Evolutionary conservation across 2,113 vertebrate genomes (phyloP), one percentile per base, ranked within the genome.

Genomic region (Ammospiza caudacuta): DNA sequence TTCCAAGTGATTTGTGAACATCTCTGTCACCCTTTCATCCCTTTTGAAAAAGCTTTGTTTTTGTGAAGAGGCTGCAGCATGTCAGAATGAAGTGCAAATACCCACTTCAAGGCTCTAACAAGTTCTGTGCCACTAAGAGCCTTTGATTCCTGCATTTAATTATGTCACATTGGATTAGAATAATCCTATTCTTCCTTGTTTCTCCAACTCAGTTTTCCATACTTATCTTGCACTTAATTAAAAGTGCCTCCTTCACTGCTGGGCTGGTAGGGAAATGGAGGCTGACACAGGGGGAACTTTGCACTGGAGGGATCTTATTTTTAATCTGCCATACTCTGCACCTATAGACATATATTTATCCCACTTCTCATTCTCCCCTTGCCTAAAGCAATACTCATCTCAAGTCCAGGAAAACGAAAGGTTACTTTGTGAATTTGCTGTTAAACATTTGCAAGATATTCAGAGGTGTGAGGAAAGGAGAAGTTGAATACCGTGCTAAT

Each of bases 81-180:
- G 62, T 92, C 94, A 88, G 59, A 63, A 85, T 61, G 28, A 85
- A 86, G 87, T 66, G 46, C 59, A 90, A 93, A 94, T 51, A 72
- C 23, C 29, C 44, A 43, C 90, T 96, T 92, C 84, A 89, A 81
- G 51, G 79, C 83, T 91, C 16, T 83, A 43, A 96, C 90, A 55
- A 90, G 86, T 89, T 91, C 47, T 79, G 37, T 92, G 83, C 37
- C 63, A 52, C 54, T 54, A 78, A 91, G 44, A 76, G 37, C 79
- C 75, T 97, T 90, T 97, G 90, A 97, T 84, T 97, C 94, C 80
- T 95, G 73, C 91, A 79, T 96, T 96, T 96, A 95, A 95, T 94
- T 94, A 79, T 62, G 51, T 89, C 68, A 66, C 87, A 68, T 44
- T 97, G 90, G 95, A 91, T 96, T 95, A 95, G 70, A 90, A 96